Evolutionary conservation across 1,140 invertebrate genomes (phyloP), one percentile per base, ranked within the genome.

Genomic region (Aphaenogaster ashmeadi): DNA sequence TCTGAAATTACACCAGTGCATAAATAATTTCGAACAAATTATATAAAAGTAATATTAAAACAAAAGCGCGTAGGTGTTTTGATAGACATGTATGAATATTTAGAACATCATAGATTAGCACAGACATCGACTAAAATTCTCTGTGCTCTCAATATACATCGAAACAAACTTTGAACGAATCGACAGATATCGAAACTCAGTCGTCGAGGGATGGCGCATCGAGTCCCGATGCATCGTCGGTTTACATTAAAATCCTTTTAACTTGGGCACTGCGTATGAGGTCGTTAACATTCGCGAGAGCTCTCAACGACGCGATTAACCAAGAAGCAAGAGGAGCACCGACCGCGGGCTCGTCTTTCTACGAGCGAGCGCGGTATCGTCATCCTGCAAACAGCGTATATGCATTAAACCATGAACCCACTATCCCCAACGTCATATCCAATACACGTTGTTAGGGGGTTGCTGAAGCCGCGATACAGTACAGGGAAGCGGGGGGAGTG

Each of bases 361-460:
- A 91, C 89, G 72, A 78, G 88, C 83, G 80, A 83, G 88, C 78
- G 85, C 86, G 87, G 87, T 92, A 92, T 91, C 91, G 89, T 92
- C 89, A 91, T 87, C 89, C 81, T 58, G 90, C 89, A 90, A 92
- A 89, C 92, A 89, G 88, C 90, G 92, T 93, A 93, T 93, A 93
- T 95, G 94, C 94, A 95, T 94, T 94, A 95, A 92, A 94, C 90
- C 93, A 94, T 94, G 94, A 94, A 94, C 93, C 92, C 91, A 91
- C 92, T 94, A 93, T 94, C 91, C 92, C 92, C 92, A 91, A 94
- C 93, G 95, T 95, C 95, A 95, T 95, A 95, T 95, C 94, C 94
- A 95, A 95, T 95, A 94, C 92, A 94, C 92, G 91, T 91, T 90
- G 83, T 90, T 87, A 86, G 75, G 72, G 88, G 88, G 78, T 88